Conservation (phyloP, 1,140 invertebrate species). For the Adelges cooleyi region DNA sequence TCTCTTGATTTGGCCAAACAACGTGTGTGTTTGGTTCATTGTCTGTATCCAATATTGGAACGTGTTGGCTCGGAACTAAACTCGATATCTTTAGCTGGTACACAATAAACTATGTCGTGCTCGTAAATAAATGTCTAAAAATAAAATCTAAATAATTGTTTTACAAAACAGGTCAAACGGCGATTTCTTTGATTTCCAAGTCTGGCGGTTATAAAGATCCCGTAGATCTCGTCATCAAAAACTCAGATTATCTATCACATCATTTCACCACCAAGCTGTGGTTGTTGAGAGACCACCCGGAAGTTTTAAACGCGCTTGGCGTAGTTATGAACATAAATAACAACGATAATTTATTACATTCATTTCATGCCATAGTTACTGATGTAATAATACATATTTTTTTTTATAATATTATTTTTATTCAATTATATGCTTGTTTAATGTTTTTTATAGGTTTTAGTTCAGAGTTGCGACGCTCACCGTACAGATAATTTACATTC, state of each 20-base stretch:
- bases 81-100: constrained; percentile 17
- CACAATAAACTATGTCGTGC: neutral
- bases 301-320: constrained; percentile 13
- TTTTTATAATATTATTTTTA: no score
- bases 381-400: no score
- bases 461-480: constrained; percentile 46
- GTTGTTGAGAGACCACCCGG: neutral
- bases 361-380: neutral
- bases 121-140: no score
- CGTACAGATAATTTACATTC: constrained; percentile 43
- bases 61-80: constrained; percentile 44
- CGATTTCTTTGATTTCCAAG: neutral
- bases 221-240: neutral
- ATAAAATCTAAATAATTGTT: neutral
- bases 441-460: constrained; percentile 40
- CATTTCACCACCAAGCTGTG: constrained; percentile 4
- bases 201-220: neutral
- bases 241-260: constrained; percentile 19
- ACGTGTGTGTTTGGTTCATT: constrained; percentile 47
- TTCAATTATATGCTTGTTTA: neutral
- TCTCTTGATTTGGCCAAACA: constrained; percentile 40
- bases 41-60: constrained; percentile 54
- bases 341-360: constrained; percentile 2
- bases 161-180: neutral
- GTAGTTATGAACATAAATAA: neutral